A percentile compares a stretch with the other conserved stretches of the same genome.
phyloP scores from a whole-genome alignment of 30 jellyfish, hydroid and myxozoan species.

The Clytia hemisphaerica region DNA sequence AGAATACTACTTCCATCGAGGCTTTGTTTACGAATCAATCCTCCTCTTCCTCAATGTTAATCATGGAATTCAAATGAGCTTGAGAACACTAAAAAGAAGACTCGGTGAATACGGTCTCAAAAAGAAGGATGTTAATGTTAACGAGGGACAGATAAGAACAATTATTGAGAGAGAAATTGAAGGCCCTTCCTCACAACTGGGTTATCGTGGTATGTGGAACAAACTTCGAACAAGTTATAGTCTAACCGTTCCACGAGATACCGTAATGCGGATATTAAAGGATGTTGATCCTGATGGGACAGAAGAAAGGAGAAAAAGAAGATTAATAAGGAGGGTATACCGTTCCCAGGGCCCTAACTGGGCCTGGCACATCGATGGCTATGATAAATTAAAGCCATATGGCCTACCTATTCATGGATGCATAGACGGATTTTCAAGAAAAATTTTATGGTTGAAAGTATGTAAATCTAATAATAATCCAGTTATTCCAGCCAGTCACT shows the following conservation, averaged over 20 bases:
- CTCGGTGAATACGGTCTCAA: background rate
- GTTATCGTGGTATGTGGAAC: slow-evolving; percentile 8
- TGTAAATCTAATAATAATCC: slow-evolving; percentile 2
- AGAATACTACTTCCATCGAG: background rate
- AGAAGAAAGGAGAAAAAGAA: slow-evolving; percentile 8
- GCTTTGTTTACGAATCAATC: background rate
- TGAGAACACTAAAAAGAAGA: slow-evolving; percentile 1
- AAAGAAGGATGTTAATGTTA: background rate
- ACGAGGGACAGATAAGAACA: background rate
- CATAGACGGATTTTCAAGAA: slow-evolving; percentile 15
- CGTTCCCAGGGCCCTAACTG: slow-evolving; percentile 33
- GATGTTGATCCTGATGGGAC: slow-evolving; percentile 24
- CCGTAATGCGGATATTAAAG: background rate
- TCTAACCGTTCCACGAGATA: background rate
- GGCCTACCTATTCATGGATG: no score
- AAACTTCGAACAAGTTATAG: background rate
- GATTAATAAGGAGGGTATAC: slow-evolving; percentile 17
- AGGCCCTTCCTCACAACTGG: slow-evolving; percentile 11
- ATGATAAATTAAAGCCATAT: slow-evolving; percentile 37
- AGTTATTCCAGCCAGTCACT: background rate
- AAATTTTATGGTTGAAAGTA: slow-evolving; percentile 20
- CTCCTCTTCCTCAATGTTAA: background rate
- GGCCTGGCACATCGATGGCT: slow-evolving; percentile 45
- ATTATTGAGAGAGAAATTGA: background rate
- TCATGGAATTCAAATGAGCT: background rate